Evolutionary conservation across 2,888 invertebrate species (phyloP).

Genomic region (Disparrhopalites patrizii): DNA sequence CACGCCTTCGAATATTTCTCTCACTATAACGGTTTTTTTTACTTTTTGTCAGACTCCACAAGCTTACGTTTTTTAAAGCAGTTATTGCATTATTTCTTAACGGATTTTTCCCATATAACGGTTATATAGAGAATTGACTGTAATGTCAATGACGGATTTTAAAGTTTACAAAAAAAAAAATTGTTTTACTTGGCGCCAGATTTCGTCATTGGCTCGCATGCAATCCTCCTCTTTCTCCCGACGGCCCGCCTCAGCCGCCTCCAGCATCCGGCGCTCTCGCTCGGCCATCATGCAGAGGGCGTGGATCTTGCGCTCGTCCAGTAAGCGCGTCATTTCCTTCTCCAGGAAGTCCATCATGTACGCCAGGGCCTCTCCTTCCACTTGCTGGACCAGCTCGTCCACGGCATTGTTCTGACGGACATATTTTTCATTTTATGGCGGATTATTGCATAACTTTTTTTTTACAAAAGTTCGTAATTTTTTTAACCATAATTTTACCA

Average conservation of each 20-base stretch:
- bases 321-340: slow-evolving; percentile 70
- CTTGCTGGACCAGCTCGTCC: slow-evolving; percentile 61
- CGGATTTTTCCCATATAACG: too few species aligned
- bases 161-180: neutral
- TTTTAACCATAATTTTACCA: neutral
- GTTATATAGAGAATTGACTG: neutral
- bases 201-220: slow-evolving; percentile 70
- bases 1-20: too few species aligned
- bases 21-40: too few species aligned
- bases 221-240: slow-evolving; percentile 71
- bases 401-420: slow-evolving; percentile 49
- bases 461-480: too few species aligned
- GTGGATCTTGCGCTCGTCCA: slow-evolving; percentile 73
- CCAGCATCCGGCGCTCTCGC: slow-evolving; percentile 67
- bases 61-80: too few species aligned
- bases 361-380: slow-evolving; percentile 69
- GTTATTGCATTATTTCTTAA: too few species aligned
- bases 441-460: too few species aligned
- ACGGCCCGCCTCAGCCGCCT: slow-evolving; percentile 74
- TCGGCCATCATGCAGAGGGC: slow-evolving; percentile 74
- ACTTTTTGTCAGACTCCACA: too few species aligned
- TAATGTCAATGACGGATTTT: neutral
- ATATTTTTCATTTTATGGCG: too few species aligned
- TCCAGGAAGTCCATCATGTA: slow-evolving; percentile 66
- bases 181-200: slow-evolving; percentile 63